A percentile compares a stretch with the other conserved stretches of the same genome.
phyloP scores from a whole-genome alignment of 2,797 vertebrate species.

The Ciconia nigra region DNA sequence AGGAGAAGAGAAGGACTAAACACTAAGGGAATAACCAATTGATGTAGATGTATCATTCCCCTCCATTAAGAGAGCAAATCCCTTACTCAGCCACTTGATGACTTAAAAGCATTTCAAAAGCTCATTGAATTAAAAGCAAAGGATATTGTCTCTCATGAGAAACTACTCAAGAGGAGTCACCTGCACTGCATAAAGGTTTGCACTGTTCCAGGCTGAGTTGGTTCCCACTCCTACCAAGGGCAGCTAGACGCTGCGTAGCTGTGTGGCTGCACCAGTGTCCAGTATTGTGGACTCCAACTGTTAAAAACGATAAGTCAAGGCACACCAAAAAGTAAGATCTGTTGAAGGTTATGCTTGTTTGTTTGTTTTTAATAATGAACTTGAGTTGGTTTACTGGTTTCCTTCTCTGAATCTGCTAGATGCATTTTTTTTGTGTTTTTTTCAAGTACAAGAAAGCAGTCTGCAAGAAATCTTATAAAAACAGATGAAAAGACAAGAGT shows the following conservation, averaged over 20 bases:
- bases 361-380: background rate
- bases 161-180: background rate
- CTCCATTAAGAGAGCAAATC: background rate
- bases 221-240: background rate
- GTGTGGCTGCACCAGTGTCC: background rate
- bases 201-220: background rate
- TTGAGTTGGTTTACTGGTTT: background rate
- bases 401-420: background rate
- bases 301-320: background rate
- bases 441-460: background rate
- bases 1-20: background rate
- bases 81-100: background rate
- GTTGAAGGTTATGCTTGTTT: background rate
- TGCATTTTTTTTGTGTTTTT: background rate
- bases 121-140: background rate
- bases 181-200: background rate
- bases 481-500: background rate
- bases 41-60: background rate
- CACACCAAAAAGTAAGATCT: background rate
- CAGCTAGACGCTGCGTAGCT: background rate
- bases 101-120: background rate
- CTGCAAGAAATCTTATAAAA: background rate
- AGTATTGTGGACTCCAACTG: background rate
- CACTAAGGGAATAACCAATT: background rate
- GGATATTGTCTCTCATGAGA: background rate